A percentile compares a stretch with the other conserved stretches of the same genome.
Evolutionary conservation across 2,888 invertebrate species (phyloP).

Genomic region (Apeira syringaria): DNA sequence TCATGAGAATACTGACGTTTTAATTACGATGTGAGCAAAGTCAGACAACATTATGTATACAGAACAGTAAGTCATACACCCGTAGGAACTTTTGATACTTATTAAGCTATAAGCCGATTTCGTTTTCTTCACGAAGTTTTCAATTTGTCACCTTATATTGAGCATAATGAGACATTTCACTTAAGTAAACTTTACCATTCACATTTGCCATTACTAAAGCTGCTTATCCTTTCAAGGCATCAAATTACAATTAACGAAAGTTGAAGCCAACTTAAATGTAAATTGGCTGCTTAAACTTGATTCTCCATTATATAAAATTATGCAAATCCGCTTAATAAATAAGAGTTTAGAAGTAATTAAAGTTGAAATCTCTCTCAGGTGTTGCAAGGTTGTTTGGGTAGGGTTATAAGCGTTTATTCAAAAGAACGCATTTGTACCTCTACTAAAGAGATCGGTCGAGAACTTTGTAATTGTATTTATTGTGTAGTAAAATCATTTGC

Average conservation of each 20-base stretch:
- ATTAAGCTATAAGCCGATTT: too few relatives aligned
- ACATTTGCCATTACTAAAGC: not conserved
- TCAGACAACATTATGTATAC: too few relatives aligned
- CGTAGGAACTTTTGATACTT: too few relatives aligned
- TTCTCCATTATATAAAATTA: constrained; percentile 58
- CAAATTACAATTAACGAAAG: constrained; percentile 18
- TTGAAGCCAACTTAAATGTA: constrained; percentile 19
- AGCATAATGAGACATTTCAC: not conserved
- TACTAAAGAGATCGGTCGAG: too few relatives aligned
- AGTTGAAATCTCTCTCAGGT: constrained; percentile 38
- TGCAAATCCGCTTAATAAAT: constrained; percentile 58
- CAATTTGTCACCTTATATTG: too few relatives aligned
- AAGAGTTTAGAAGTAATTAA: constrained; percentile 56
- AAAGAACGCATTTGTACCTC: too few relatives aligned
- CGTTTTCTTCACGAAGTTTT: too few relatives aligned
- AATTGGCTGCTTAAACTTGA: constrained; percentile 27
- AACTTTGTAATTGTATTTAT: too few relatives aligned
- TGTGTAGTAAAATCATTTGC: too few relatives aligned
- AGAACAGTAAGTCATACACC: too few relatives aligned
- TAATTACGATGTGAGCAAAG: too few relatives aligned
- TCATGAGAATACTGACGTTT: too few relatives aligned
- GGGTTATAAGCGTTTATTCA: constrained; percentile 3
- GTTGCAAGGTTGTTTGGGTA: constrained; percentile 18
- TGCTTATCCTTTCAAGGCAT: constrained; percentile 4
- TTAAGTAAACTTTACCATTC: not conserved